Base-by-base conservation (phyloP, 2,888 invertebrate genomes). In the Petrophora chlorosata region DNA sequence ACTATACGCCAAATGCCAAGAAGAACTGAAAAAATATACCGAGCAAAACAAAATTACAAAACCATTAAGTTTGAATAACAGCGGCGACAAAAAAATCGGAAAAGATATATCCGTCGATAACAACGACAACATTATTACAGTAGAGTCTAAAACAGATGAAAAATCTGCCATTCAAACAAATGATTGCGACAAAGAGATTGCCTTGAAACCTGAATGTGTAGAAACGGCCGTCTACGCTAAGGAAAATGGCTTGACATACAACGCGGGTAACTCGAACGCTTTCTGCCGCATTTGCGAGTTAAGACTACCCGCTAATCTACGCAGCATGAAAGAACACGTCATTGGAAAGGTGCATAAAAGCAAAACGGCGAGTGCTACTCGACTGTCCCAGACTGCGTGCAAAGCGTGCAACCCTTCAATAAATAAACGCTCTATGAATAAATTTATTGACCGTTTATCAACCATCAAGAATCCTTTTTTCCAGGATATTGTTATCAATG, bases 251-350 rank as follows among this genome's bases (percentile, higher is more conserved):
- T 23, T 76, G 0, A 61, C 60, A n/a, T 70, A 63, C 49, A 65
- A 66, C 14, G 15, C 55, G 16, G 44, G 51, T n/a, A 57, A 53
- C 1, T 28, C 43, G 0, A 59, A 57, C 32, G 68, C 68, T 10
- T 67, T 56, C 23, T 76, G 74, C 33, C 59, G 53, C 10, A 19
- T 45, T 9, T 76, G 74, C 52, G 42, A 61, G 23, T 56, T 59
- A 1, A 63, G 48, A 34, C 40, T 76, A 1, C 66, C 70, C 0
- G 64, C 67, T 1, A 52, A 64, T 2, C 13, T 73, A 1, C 59
- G 55, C 5, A 56, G 59, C 12, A 67, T 79, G 64, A 65, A 65
- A 36, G 73, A 77, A 43, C 78, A 79, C 34, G 63, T 73, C 0
- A 17, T 46, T 3, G 78, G 75, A 7, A 55, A 45, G 5, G 41